Conservation (phyloP, 2,797 vertebrate species). For the Coreius guichenoti region DNA sequence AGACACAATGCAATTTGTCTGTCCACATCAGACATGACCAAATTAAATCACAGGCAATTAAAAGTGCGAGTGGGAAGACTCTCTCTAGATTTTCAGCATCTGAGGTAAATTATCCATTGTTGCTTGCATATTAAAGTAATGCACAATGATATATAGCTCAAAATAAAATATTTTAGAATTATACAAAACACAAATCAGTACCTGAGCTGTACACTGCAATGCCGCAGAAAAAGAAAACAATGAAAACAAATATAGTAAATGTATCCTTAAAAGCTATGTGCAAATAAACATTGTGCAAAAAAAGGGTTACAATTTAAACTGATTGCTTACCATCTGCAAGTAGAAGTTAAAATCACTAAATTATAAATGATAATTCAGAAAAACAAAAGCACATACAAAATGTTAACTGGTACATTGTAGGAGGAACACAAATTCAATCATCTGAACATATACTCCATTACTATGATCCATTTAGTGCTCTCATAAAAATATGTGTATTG, state of each 20-base stretch:
- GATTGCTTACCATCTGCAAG: not conserved
- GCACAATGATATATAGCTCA: not conserved
- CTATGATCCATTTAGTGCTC: not conserved
- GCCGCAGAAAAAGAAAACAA: not conserved
- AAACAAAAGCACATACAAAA: not conserved
- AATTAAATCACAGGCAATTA: conserved; percentile 4
- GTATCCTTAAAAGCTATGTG: not conserved
- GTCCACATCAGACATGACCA: not conserved
- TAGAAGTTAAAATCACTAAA: not conserved
- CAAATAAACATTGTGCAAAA: not conserved
- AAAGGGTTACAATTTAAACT: not conserved
- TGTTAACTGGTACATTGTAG: not conserved
- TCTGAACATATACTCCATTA: not conserved
- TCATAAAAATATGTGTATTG: not conserved
- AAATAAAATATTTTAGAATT: not conserved
- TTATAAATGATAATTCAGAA: not conserved
- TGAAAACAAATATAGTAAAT: not conserved
- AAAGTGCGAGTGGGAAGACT: not conserved
- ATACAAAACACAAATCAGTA: not conserved
- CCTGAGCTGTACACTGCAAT: not conserved
- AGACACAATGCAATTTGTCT: not conserved
- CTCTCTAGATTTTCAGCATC: not conserved
- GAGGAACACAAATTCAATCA: not conserved
- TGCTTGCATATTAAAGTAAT: not conserved
- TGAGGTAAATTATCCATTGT: not conserved